Base-by-base conservation (phyloP, 2,888 invertebrate species). In the Emmelina monodactyla region DNA sequence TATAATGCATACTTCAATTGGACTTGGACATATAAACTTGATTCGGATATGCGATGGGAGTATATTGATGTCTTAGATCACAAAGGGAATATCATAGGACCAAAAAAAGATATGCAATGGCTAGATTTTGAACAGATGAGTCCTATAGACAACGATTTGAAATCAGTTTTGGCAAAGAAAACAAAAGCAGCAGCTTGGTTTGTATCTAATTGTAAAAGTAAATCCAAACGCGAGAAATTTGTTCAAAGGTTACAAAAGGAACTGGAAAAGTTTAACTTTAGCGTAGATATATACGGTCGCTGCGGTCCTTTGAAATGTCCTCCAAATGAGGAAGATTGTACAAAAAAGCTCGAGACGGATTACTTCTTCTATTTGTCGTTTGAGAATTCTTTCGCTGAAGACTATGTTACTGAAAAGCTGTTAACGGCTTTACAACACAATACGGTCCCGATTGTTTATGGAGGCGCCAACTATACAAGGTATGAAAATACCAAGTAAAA, bases 381-480 rank as follows among this genome's bases (percentile, higher is more conserved):
- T 38, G 68, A 68, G 37, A 64, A 67, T 38, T 55, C 58, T 5
- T 53, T 57, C 28, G 43, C 51, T 34, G 50, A 59, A 38, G 60
- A 68, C 42, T 70, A 68, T 35, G 62, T 61, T 3, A 68, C 69
- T 1, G 64, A 66, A 35, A 64, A 66, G 39, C 37, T 66, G 6
- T 37, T 62, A 12, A 53, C 48, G 16, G 61, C 76, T 6, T 50
- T 80, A 28, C 70, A 82, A 46, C 79, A 83, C 57, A 70, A 83
- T 47, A 72, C 85, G n/a, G 62, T 88, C 3, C 87, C 87, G 1
- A 78, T 88, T 12, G 86, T 86, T 6, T 85, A 82, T 69, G 87
- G 87, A 3, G 83, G 82, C 10, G 83, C 82, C 34, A 82, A 86
- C 58, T 87, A 87, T 55, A 58, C 51, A 11, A 56, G 63, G 62